Base-by-base conservation (phyloP, 2,888 invertebrate species). In the Nephrotoma flavescens region DNA sequence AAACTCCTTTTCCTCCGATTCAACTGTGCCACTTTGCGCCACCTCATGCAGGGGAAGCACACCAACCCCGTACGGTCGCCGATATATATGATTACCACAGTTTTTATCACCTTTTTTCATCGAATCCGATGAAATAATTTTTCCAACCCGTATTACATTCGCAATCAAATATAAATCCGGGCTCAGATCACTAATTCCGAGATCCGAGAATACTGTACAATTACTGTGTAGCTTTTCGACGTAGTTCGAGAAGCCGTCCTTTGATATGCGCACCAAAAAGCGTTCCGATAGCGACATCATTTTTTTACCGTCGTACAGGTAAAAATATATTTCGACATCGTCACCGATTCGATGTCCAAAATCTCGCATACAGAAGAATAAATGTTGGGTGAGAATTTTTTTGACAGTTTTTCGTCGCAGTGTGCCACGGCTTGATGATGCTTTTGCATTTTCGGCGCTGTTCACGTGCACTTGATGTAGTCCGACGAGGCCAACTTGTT, bases 211-310 rank as follows among this genome's bases (percentile, higher is more conserved):
- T 87, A 98, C 94, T 41, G 97, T 97, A 90, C 97, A 97, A 91
- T 97, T 97, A 89, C 96, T 96, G 90, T 97, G 96, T 89, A 97
- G 92, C 90, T 97, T 95, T 89, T 97, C 97, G 88, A 97, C 95
- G 91, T 97, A 96, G 91, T 96, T 96, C 15, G 97, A 96, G 92
- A 97, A 96, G 12, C 97, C 97, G 89, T 97, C 97, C 91, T 96
- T 96, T 88, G 96, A 96, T 91, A 97, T 96, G 91, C 95, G 94
- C 89, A 98, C 96, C 90, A 97, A 93, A 92, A 97, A 98, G 88
- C 97, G 93, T 92, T 98, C 98, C 87, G 97, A 97, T 87, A 98
- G 93, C 88, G 96, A 96, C 89, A 95, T 95, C 89, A 93, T 94
- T 89, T 95, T 94, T 89, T 94, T 94, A 44, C 90, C 91, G 90